These are phyloP conservation scores for Euspilapteryx auroguttella DNA, from an alignment of 2,888 invertebrate genomes.

Conservation along the genomic window DNA sequence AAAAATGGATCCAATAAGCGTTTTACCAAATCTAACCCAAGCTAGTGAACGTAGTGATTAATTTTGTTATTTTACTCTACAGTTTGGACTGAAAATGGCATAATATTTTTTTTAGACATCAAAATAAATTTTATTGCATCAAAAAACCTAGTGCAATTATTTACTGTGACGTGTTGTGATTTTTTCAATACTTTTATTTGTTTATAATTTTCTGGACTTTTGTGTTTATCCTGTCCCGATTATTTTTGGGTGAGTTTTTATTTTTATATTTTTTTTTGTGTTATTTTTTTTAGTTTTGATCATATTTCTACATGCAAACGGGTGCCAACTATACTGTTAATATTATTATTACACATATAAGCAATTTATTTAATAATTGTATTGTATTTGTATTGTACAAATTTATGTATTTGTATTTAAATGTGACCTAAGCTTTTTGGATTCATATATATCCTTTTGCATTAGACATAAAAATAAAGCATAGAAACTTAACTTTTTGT, in stretches of 20 bases:
- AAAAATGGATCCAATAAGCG: constrained; percentile 28
- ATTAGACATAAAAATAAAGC: too few species aligned
- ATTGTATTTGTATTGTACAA: too few species aligned
- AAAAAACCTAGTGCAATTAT: constrained; percentile 49
- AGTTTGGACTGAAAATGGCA: constrained; percentile 32
- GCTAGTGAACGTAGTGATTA: constrained; percentile 25
- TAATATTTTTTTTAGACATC: constrained; percentile 22
- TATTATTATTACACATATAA: too few species aligned
- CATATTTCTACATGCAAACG: too few species aligned
- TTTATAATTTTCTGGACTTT: constrained; percentile 28
- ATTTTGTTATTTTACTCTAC: constrained; percentile 20
- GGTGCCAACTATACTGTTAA: too few species aligned
- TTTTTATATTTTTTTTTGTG: constrained; percentile 10
- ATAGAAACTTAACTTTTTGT: too few species aligned
- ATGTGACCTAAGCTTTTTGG: too few species aligned
- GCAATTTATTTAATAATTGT: too few species aligned
- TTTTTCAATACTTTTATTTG: constrained; percentile 3
- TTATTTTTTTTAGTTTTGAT: constrained; percentile 8
- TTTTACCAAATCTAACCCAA: constrained; percentile 20
- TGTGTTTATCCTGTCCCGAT: constrained; percentile 33
- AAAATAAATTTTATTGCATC: constrained; percentile 18
- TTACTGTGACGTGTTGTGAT: constrained; percentile 51
- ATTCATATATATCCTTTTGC: too few species aligned
- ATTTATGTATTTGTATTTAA: too few species aligned
- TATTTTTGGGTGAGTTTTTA: constrained; percentile 7